phyloP scores from a whole-genome alignment of 2,888 invertebrate species.

The Pachycephus smyrnensis region DNA sequence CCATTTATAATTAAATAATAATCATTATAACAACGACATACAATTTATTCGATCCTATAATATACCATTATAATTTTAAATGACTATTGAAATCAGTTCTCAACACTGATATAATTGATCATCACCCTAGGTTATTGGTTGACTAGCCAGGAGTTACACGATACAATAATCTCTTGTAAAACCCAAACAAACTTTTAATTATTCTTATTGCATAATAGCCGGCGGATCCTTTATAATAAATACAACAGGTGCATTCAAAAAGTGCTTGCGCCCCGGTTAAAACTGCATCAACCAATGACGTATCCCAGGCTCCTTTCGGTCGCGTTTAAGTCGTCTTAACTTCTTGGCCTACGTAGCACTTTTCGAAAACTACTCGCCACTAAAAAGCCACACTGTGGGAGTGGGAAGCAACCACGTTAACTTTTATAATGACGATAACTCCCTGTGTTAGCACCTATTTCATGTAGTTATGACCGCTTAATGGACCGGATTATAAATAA shows the following conservation, averaged over 20 bases:
- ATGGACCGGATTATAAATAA: conserved; percentile 20
- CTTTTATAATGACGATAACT: conserved; percentile 38
- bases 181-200: conserved; percentile 23
- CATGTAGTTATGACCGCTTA: conserved; percentile 20
- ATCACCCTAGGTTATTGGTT: not conserved
- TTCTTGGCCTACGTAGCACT: not conserved
- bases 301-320: not conserved
- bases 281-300: not conserved
- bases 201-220: conserved; percentile 20
- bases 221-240: not conserved
- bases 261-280: not conserved
- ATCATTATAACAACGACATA: too few relatives aligned
- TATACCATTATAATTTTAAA: too few relatives aligned
- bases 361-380: conserved; percentile 2
- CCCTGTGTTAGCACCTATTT: conserved; percentile 22
- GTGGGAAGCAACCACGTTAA: conserved; percentile 15
- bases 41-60: too few relatives aligned
- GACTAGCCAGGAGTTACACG: not conserved
- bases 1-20: too few relatives aligned
- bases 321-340: not conserved
- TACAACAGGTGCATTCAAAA: conserved; percentile 11
- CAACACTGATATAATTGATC: too few relatives aligned
- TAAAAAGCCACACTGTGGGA: not conserved
- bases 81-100: too few relatives aligned
- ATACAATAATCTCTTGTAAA: conserved; percentile 26